phyloP scores from a whole-genome alignment of 2,113 vertebrate species.

The Dromas ardeola region DNA sequence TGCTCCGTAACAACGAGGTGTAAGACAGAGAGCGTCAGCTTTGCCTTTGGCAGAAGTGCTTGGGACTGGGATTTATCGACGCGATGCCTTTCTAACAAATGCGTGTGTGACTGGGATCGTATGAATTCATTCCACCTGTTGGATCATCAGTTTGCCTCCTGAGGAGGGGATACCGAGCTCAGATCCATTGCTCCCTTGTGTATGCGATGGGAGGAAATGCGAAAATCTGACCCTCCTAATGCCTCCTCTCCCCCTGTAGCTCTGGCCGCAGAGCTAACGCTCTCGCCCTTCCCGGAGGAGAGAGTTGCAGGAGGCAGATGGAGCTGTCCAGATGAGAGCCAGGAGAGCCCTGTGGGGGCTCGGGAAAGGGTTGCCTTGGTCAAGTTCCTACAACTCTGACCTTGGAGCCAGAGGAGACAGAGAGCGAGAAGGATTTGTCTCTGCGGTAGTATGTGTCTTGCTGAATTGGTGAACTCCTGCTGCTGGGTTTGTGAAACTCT shows the following conservation, averaged over 20 bases:
- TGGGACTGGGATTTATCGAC: neutral
- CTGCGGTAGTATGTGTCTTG: neutral
- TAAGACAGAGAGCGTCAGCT: neutral
- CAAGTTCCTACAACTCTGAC: neutral
- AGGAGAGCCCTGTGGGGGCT: neutral
- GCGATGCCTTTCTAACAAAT: neutral
- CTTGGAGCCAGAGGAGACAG: neutral
- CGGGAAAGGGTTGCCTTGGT: neutral
- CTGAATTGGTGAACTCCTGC: neutral
- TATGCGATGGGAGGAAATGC: neutral
- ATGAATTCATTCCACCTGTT: slow-evolving; percentile 8
- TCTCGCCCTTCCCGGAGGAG: neutral
- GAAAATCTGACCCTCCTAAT: neutral
- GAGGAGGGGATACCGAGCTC: neutral
- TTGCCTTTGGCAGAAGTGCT: neutral
- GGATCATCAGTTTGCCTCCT: neutral
- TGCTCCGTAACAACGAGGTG: rapidly evolving
- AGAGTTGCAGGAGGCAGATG: neutral
- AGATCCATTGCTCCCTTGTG: neutral
- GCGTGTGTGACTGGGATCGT: neutral
- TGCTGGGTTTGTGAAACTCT: neutral
- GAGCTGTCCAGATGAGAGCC: neutral
- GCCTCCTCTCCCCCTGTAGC: neutral
- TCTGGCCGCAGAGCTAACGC: neutral
- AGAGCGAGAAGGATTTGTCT: neutral